These are phyloP conservation scores for Vultur gryphus DNA, from an alignment of 2,797 vertebrate species.

Conservation along the genomic window DNA sequence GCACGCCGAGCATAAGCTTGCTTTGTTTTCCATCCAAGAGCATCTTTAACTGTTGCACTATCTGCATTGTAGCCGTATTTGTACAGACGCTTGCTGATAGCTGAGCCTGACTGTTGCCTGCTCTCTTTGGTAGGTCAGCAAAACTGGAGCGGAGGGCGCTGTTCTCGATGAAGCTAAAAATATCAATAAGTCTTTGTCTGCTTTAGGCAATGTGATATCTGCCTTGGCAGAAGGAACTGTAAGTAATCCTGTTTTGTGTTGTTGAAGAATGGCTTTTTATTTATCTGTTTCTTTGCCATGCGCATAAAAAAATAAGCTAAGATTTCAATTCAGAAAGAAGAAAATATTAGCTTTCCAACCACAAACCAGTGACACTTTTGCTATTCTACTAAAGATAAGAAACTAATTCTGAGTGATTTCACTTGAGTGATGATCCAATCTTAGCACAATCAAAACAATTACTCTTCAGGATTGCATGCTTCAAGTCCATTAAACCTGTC, in stretches of 20 bases:
- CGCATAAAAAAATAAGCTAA: background rate
- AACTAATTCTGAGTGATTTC: background rate
- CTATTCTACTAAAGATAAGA: background rate
- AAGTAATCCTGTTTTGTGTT: slow-evolving; percentile 63
- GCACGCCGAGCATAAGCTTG: background rate
- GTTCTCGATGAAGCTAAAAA: slow-evolving; percentile 97
- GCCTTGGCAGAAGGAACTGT: slow-evolving; percentile 94
- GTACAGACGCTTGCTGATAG: background rate
- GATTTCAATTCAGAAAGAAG: background rate
- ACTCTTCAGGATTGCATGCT: background rate
- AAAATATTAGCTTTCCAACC: background rate
- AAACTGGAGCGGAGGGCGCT: slow-evolving; percentile 92
- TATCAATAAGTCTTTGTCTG: slow-evolving; percentile 96
- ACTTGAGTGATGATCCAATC: background rate
- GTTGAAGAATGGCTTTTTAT: background rate
- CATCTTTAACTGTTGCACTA: background rate
- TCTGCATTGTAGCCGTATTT: background rate
- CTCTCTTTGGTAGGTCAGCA: slow-evolving; percentile 85
- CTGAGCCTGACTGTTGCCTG: slow-evolving; percentile 6
- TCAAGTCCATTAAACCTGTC: background rate
- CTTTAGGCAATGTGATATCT: slow-evolving; percentile 93
- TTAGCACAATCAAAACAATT: background rate
- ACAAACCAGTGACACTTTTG: background rate
- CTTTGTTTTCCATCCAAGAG: background rate
- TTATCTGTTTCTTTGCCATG: background rate